Percentiles rank a stretch among this genome's conserved stretches.
These are phyloP conservation scores for Diarsia brunnea DNA, from an alignment of 2,888 invertebrate genomes.

Conservation along the genomic window DNA sequence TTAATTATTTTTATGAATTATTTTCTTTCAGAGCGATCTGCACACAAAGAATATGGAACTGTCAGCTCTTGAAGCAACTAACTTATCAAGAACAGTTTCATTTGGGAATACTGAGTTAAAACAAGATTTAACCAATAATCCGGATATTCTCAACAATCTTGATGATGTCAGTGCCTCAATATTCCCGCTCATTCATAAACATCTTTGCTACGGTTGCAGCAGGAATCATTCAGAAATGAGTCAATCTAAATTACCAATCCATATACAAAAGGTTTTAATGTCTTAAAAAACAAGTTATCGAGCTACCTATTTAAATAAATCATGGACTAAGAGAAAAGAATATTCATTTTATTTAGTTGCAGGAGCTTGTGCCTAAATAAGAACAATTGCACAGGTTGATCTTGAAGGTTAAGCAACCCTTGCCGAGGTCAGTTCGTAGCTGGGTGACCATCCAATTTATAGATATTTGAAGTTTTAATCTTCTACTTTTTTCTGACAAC, in stretches of 20 bases:
- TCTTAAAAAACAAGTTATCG: constrained; percentile 1
- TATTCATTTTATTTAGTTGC: not conserved
- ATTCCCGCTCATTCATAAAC: constrained; percentile 79
- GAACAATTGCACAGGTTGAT: not conserved
- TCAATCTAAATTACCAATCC: constrained; percentile 63
- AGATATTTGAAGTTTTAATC: no score
- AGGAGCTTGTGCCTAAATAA: not conserved
- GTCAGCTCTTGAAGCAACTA: constrained; percentile 91
- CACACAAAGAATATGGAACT: constrained; percentile 80
- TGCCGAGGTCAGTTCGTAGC: not conserved
- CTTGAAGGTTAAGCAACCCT: not conserved
- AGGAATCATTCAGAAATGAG: constrained; percentile 80
- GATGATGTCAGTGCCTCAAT: constrained; percentile 68
- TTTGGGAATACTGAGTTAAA: constrained; percentile 57
- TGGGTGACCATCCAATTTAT: not conserved
- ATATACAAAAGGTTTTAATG: constrained; percentile 33
- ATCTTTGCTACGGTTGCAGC: constrained; percentile 85
- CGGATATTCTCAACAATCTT: constrained; percentile 38
- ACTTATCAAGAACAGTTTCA: constrained; percentile 90
- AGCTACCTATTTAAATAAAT: constrained; percentile 9
- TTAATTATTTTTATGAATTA: constrained; percentile 28
- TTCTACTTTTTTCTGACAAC: no score
- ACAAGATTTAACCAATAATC: constrained; percentile 42
- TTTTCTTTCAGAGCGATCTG: constrained; percentile 87
- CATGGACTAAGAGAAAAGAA: not conserved